These are phyloP conservation scores for Athetis lepigone DNA, from an alignment of 2,888 invertebrate genomes.

Conservation along the genomic window DNA sequence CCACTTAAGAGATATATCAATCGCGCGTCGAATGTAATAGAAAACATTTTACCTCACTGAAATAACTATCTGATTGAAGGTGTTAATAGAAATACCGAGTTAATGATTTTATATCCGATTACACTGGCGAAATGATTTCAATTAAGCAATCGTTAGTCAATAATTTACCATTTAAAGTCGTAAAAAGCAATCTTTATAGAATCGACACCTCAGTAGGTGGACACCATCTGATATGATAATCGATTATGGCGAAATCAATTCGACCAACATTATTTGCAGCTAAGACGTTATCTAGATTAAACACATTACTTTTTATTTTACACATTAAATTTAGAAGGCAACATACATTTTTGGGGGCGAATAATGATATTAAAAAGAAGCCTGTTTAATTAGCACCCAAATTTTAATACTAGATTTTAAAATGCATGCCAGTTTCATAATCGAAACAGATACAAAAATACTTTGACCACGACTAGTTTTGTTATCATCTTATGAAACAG, in stretches of 20 bases:
- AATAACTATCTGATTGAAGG: slow-evolving; percentile 7
- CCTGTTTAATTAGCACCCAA: too few relatives aligned
- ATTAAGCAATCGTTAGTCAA: slow-evolving; percentile 10
- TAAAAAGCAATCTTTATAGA: slow-evolving; percentile 36
- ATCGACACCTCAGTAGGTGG: slow-evolving; percentile 27
- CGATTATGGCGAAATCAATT: slow-evolving; percentile 35
- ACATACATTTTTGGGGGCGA: too few relatives aligned
- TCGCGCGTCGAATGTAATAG: not conserved
- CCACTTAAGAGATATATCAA: not conserved
- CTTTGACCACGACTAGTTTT: slow-evolving; percentile 30
- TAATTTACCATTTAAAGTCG: not conserved
- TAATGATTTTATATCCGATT: slow-evolving; percentile 4
- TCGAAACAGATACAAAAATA: slow-evolving; percentile 30
- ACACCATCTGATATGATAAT: slow-evolving; percentile 41
- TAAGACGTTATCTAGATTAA: slow-evolving; percentile 38
- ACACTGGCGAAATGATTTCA: not conserved
- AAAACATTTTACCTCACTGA: not conserved
- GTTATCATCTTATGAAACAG: slow-evolving; percentile 62
- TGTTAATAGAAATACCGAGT: slow-evolving; percentile 8
- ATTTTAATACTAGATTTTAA: slow-evolving; percentile 13
- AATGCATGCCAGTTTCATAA: slow-evolving; percentile 30
- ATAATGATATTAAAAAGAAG: too few relatives aligned
- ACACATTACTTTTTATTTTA: slow-evolving; percentile 36
- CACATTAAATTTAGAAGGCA: too few relatives aligned
- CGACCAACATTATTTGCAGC: slow-evolving; percentile 38